Evolutionary conservation across 2,113 vertebrate genomes (phyloP).

Genomic region (Cyanistes caeruleus): DNA sequence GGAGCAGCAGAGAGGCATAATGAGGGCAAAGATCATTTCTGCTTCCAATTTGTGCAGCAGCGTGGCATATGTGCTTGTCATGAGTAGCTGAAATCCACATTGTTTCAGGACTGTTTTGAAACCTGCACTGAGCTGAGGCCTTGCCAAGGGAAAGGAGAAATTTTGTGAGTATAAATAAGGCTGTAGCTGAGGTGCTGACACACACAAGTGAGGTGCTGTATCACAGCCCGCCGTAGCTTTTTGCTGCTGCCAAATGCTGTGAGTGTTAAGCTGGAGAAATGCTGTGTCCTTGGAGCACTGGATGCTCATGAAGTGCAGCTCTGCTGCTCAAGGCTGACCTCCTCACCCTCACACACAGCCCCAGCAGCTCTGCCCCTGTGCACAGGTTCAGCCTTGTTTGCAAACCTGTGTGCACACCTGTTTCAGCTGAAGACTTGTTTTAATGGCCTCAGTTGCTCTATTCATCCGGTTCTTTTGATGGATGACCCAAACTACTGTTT

Average conservation of each 20-base stretch:
- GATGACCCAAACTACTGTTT: neutral
- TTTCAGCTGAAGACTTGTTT: neutral
- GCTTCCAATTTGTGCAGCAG: neutral
- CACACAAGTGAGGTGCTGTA: rapidly evolving
- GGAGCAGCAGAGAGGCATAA: neutral
- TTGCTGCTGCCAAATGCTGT: rapidly evolving
- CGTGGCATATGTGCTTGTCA: neutral
- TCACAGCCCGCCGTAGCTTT: rapidly evolving
- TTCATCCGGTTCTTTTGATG: neutral
- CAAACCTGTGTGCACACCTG: neutral
- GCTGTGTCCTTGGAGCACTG: rapidly evolving
- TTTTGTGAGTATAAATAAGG: neutral
- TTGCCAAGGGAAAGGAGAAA: neutral
- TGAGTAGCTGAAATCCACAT: neutral
- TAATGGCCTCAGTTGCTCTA: neutral
- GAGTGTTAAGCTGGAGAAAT: neutral
- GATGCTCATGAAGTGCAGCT: neutral
- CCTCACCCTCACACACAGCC: neutral
- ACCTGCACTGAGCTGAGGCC: neutral
- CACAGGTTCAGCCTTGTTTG: neutral
- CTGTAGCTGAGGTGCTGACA: neutral
- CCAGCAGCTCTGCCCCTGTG: neutral
- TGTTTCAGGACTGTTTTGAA: neutral
- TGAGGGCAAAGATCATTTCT: constrained; percentile 20
- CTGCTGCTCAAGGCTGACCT: neutral